Base-by-base conservation (phyloP, 2,888 invertebrate genomes). In the Polydrusus pterygomalis region DNA sequence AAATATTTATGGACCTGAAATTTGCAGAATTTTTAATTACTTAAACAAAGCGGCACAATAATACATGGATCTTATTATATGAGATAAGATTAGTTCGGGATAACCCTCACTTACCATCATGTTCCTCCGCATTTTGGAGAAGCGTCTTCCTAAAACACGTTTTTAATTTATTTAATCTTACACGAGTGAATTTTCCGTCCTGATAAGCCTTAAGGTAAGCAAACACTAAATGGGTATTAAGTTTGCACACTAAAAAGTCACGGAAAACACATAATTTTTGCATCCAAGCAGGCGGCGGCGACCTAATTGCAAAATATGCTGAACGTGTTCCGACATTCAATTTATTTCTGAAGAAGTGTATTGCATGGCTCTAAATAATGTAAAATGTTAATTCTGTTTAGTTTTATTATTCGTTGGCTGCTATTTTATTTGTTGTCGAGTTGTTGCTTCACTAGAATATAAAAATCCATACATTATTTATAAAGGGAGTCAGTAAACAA, bases 221-320 rank as follows among this genome's bases (percentile, higher is more conserved):
- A 65, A 64, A 45, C 40, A 54, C 65, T 63, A 38, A 56, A 56
- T 40, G 18, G 49, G 45, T 63, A 54, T 49, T 45, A 34, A 62
- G 45, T 30, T 45, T 70, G 70, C 54, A 63, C 54, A 47, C 40
- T 40, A 56, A 68, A 65, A 43, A 72, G 72, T 64, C 72, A 72
- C 72, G 72, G 17, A 72, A 72, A 64, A 43, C 72, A 64, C 64
- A 72, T 72, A 72, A 64, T 72, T 72, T 65, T 54, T 54, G 65
- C 56, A 45, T 72, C 54, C 45, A 47, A 64, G 47, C 54, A 64
- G 65, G 43, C 25, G 65, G 34, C 58, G 30, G 25, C 58, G 30
- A 30, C 45, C 65, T 72, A 56, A 69, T 40, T 64, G 65, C 64
- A 65, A 72, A 72, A 72, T 72, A 72, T 65, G 47, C 45, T 25